These are phyloP conservation scores for Heliconius eleuchia DNA, from an alignment of 1,140 invertebrate species.

Conservation along the genomic window DNA sequence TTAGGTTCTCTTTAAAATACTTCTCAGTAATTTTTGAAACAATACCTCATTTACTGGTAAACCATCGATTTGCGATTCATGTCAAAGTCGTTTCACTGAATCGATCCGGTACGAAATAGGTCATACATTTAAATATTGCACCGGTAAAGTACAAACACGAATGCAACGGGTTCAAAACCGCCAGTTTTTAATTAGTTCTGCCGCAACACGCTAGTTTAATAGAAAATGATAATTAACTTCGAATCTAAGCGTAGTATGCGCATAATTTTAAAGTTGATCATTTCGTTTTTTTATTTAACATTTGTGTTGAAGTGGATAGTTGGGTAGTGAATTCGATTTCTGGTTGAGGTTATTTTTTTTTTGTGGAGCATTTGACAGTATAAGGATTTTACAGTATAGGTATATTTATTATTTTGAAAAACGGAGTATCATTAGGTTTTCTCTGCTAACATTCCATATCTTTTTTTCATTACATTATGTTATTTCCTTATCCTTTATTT, in stretches of 20 bases:
- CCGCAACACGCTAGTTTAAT: not conserved
- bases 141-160: slow-evolving; percentile 2
- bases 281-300: not conserved
- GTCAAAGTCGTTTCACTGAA: not conserved
- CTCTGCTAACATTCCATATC: not conserved
- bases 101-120: not conserved
- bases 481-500: too few species aligned
- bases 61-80: not conserved
- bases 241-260: slow-evolving; percentile 2
- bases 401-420: too few species aligned
- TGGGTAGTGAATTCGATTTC: not conserved
- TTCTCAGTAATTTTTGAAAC: not conserved
- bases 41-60: not conserved
- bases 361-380: too few species aligned
- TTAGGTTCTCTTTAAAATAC: not conserved
- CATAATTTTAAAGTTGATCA: not conserved
- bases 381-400: too few species aligned
- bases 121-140: slow-evolving; percentile 3
- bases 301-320: not conserved
- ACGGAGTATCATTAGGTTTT: too few species aligned
- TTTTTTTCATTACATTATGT: not conserved
- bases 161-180: slow-evolving; percentile 7
- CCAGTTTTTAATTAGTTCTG: not conserved
- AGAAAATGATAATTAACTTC: slow-evolving; percentile 3
- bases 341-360: not conserved